Conservation (phyloP, 2,888 invertebrate genomes). For the Parnassius orleans region DNA sequence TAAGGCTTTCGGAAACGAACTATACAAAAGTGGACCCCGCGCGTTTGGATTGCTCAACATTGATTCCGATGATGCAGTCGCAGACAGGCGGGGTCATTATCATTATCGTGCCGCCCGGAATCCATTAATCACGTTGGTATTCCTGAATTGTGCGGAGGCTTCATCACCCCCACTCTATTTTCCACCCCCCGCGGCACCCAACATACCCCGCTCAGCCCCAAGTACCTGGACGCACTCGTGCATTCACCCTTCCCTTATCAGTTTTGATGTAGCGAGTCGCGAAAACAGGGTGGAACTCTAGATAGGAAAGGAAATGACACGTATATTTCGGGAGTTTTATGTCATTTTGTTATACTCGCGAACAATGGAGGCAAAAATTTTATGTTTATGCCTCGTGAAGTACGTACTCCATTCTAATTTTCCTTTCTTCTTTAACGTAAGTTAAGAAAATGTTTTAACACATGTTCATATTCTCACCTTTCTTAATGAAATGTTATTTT, state of each 20-base stretch:
- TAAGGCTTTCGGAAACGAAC: constrained; percentile 43
- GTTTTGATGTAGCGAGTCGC: constrained; percentile 63
- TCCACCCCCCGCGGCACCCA: constrained; percentile 21
- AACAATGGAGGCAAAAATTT: constrained; percentile 25
- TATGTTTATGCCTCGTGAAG: constrained; percentile 17
- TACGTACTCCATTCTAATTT: constrained; percentile 24
- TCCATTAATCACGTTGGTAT: constrained; percentile 79
- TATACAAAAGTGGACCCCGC: constrained; percentile 58
- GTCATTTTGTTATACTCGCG: constrained; percentile 22
- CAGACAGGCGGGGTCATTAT: constrained; percentile 71
- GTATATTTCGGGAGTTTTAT: constrained; percentile 42
- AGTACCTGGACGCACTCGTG: constrained; percentile 76
- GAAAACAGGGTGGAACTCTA: constrained; percentile 57
- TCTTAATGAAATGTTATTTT: constrained; percentile 12
- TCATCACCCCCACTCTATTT: constrained; percentile 39
- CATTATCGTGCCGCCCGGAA: constrained; percentile 69
- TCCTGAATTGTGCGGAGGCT: constrained; percentile 55
- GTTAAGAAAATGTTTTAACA: constrained; percentile 18
- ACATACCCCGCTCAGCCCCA: constrained; percentile 45
- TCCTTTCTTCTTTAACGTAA: constrained; percentile 12
- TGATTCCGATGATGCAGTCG: constrained; percentile 71
- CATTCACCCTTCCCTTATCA: constrained; percentile 78
- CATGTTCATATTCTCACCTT: constrained; percentile 23
- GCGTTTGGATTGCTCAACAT: constrained; percentile 47
- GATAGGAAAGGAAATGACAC: constrained; percentile 52